These are phyloP conservation scores for Bicyclus anynana DNA, from an alignment of 1,140 invertebrate species.

Conservation along the genomic window DNA sequence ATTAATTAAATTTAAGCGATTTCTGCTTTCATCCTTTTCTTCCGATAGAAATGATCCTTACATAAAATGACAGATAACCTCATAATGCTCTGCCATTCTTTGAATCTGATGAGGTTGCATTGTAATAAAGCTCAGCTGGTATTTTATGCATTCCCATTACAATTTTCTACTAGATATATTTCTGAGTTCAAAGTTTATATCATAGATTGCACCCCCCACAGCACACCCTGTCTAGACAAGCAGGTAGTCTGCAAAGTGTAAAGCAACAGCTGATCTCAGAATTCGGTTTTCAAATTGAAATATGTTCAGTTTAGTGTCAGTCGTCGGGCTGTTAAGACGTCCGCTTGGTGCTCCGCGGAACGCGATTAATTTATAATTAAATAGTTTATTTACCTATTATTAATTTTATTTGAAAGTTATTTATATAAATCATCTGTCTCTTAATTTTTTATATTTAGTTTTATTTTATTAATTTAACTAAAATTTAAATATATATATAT, in stretches of 20 bases:
- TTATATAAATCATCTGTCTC: no score
- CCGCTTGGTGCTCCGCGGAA: conserved; percentile 7
- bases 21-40: no score
- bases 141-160: conserved; percentile 5
- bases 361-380: conserved; percentile 2
- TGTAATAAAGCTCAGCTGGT: background rate
- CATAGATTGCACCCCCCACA: conserved; percentile 11
- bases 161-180: conserved; percentile 5
- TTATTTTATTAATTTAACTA: background rate
- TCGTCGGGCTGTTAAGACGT: conserved; percentile 29
- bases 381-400: background rate
- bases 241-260: conserved; percentile 17
- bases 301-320: conserved; percentile 31
- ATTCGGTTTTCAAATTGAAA: conserved; percentile 1
- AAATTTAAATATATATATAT: no score
- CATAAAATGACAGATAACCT: no score
- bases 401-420: background rate
- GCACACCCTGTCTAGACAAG: conserved; percentile 42
- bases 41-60: no score
- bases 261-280: conserved; percentile 40
- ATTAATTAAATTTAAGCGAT: no score
- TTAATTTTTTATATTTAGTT: background rate
- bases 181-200: conserved; percentile 12
- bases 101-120: no score
- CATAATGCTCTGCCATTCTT: no score